A percentile compares a stretch with the other conserved stretches of the same genome.
phyloP scores from a whole-genome alignment of 2,888 invertebrate species.

The Drosophila tanythrix region DNA sequence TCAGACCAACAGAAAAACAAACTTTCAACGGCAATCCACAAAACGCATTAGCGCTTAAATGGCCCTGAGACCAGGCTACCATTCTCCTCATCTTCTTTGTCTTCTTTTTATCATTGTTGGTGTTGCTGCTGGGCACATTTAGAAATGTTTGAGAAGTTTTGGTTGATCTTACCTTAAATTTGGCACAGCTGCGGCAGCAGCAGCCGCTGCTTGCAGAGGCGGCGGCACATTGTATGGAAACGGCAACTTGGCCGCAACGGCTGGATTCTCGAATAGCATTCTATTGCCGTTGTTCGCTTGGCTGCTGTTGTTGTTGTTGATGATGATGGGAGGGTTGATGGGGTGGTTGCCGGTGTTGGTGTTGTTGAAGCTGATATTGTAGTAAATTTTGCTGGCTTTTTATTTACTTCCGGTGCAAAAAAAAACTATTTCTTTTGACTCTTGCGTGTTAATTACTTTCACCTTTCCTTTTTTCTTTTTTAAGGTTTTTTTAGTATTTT shows the following conservation, averaged over 20 bases:
- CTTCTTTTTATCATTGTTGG: not conserved
- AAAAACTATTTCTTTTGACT: slow-evolving; percentile 26
- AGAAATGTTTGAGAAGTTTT: not conserved
- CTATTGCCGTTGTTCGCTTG: slow-evolving; percentile 56
- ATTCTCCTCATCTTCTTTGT: slow-evolving; percentile 6
- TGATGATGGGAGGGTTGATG: slow-evolving; percentile 51
- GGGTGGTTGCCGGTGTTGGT: slow-evolving; percentile 40
- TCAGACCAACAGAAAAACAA: not conserved
- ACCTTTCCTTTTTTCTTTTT: slow-evolving; percentile 11
- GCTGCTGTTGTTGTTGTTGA: slow-evolving; percentile 41
- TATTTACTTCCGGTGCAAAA: slow-evolving; percentile 54
- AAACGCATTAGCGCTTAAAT: slow-evolving; percentile 76
- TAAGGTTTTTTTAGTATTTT: slow-evolving; percentile 17
- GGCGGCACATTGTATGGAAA: slow-evolving; percentile 90
- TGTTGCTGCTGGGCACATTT: not conserved
- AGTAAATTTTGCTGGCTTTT: slow-evolving; percentile 77
- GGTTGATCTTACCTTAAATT: slow-evolving; percentile 83
- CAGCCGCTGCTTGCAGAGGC: slow-evolving; percentile 86
- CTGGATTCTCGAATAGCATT: slow-evolving; percentile 91
- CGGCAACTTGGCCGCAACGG: slow-evolving; percentile 88
- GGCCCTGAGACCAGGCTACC: slow-evolving; percentile 52
- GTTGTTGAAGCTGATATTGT: slow-evolving; percentile 55
- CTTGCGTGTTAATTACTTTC: slow-evolving; percentile 27
- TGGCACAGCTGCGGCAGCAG: slow-evolving; percentile 84
- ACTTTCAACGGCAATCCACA: slow-evolving; percentile 50